Conservation (phyloP, 1,140 invertebrate species). For the Maniola jurtina region DNA sequence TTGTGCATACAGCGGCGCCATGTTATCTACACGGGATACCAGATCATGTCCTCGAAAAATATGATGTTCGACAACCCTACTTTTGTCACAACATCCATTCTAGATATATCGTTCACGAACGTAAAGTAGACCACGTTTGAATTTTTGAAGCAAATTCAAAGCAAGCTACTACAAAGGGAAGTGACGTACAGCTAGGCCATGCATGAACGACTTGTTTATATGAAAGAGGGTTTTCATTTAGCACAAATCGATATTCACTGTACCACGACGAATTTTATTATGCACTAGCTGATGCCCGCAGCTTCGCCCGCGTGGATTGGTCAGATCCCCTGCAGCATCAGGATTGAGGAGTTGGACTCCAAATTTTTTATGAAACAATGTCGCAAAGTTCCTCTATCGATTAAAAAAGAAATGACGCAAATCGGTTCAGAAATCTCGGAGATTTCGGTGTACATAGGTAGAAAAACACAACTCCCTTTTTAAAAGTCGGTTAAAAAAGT, state of each 20-base stretch:
- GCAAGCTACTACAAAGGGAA: constrained; percentile 32
- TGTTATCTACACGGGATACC: constrained; percentile 1
- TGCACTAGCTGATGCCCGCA: too few relatives aligned
- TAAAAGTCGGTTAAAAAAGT: too few relatives aligned
- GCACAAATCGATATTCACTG: constrained; percentile 12
- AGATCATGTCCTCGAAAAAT: neutral
- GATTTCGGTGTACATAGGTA: too few relatives aligned
- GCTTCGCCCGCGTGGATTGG: too few relatives aligned
- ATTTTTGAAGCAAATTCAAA: constrained; percentile 34
- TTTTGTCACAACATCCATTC: constrained; percentile 17
- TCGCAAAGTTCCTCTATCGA: too few relatives aligned
- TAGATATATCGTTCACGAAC: constrained; percentile 8
- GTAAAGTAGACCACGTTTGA: constrained; percentile 26
- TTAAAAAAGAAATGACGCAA: too few relatives aligned
- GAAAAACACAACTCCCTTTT: too few relatives aligned
- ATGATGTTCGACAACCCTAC: neutral
- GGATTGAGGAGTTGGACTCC: too few relatives aligned
- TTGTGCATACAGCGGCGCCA: too few relatives aligned
- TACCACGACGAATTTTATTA: neutral
- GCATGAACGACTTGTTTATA: constrained; percentile 20
- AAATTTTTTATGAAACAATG: too few relatives aligned
- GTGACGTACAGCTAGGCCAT: constrained; percentile 17
- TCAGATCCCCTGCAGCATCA: too few relatives aligned
- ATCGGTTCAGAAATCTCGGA: too few relatives aligned
- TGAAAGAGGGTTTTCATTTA: constrained; percentile 13